phyloP scores from a whole-genome alignment of 2,797 vertebrate genomes.

The Myripristis murdjan region DNA sequence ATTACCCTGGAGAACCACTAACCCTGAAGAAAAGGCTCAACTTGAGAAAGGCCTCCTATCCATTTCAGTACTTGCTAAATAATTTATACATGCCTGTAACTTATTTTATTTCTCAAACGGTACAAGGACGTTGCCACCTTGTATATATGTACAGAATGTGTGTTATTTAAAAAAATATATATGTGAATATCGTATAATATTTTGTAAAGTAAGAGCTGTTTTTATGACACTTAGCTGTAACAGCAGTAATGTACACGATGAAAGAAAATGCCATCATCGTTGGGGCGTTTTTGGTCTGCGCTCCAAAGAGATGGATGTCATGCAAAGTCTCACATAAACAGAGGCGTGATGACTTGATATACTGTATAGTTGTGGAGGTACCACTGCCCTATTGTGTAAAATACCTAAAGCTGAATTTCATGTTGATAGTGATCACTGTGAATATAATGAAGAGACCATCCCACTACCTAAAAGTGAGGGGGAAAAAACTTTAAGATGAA shows the following conservation, averaged over 20 bases:
- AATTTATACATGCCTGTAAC: constrained; percentile 62
- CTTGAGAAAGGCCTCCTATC: constrained; percentile 21
- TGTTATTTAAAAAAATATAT: constrained; percentile 63
- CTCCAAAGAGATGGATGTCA: constrained; percentile 9
- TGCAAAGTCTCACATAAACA: constrained; percentile 1
- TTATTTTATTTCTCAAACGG: constrained; percentile 62
- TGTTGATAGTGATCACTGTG: constrained; percentile 41
- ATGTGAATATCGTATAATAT: constrained; percentile 65
- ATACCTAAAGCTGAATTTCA: constrained; percentile 30
- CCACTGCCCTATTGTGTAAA: constrained; percentile 34
- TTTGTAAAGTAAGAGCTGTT: constrained; percentile 46
- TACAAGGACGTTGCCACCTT: constrained; percentile 43
- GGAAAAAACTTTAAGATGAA: not conserved
- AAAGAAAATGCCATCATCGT: not conserved
- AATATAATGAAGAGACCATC: no score
- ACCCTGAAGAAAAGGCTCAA: constrained; percentile 34
- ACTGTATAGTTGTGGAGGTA: constrained; percentile 21
- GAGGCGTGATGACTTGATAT: constrained; percentile 10
- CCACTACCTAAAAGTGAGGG: constrained; percentile 1
- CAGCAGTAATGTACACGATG: constrained; percentile 28
- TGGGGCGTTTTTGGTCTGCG: constrained; percentile 12
- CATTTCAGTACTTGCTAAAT: constrained; percentile 69
- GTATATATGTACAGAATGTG: constrained; percentile 56
- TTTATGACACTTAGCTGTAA: constrained; percentile 45
- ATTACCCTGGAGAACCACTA: constrained; percentile 63